phyloP scores from a whole-genome alignment of 2,113 vertebrate genomes.

The Datnioides undecimradiatus region DNA sequence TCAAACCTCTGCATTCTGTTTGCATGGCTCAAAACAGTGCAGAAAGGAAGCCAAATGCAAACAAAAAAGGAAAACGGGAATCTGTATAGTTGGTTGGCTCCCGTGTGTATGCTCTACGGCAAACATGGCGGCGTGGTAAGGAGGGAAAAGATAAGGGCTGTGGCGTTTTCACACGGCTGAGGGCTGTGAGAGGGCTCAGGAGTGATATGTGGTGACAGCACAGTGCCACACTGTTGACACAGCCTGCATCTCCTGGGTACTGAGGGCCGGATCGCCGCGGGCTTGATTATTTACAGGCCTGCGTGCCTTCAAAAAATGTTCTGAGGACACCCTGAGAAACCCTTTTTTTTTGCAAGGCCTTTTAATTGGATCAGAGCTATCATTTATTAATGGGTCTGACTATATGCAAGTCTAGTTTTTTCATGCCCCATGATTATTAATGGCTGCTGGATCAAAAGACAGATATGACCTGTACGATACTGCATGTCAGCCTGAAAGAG shows the following conservation, averaged over 20 bases:
- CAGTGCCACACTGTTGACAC: constrained; percentile 84
- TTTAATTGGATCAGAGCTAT: constrained; percentile 84
- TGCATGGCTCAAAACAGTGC: constrained; percentile 12
- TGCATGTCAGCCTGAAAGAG: constrained; percentile 64
- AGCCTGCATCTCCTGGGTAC: constrained; percentile 82
- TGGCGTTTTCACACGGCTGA: constrained; percentile 76
- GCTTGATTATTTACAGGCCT: constrained; percentile 84
- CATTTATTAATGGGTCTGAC: constrained; percentile 82
- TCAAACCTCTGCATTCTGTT: constrained; percentile 33
- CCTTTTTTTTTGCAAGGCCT: constrained; percentile 69
- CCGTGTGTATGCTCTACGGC: constrained; percentile 63
- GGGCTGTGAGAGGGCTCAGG: constrained; percentile 77
- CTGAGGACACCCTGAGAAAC: constrained; percentile 76
- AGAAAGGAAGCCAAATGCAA: constrained; percentile 45
- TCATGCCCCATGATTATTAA: constrained; percentile 79
- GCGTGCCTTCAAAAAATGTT: constrained; percentile 71
- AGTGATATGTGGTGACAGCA: constrained; percentile 85
- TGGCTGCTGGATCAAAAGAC: constrained; percentile 79
- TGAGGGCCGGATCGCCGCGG: constrained; percentile 76
- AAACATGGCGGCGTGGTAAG: constrained; percentile 63
- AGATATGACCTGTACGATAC: constrained; percentile 74
- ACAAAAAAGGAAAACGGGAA: constrained; percentile 35
- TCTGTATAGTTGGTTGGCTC: constrained; percentile 54
- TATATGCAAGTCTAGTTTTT: constrained; percentile 78
- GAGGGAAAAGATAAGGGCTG: constrained; percentile 71